phyloP scores from a whole-genome alignment of 2,797 vertebrate species.

The Margarornis squamiger region DNA sequence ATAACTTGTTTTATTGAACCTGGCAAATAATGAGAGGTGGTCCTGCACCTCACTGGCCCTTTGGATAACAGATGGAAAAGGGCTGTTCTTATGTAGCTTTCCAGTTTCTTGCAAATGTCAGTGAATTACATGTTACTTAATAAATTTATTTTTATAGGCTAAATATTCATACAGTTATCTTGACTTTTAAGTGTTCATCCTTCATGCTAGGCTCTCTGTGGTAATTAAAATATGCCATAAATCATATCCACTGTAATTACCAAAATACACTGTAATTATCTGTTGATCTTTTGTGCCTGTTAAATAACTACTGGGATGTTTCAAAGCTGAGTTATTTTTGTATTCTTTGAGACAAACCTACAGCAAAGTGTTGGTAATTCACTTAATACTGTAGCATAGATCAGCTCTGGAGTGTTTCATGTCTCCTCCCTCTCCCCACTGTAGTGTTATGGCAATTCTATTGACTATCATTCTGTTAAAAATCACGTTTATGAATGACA shows the following conservation, averaged over 20 bases:
- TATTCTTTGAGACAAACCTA: constrained; percentile 18
- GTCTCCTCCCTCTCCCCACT: neutral
- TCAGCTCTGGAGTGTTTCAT: neutral
- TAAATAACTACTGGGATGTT: constrained; percentile 42
- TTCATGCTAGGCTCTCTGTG: constrained; percentile 9
- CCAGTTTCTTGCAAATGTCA: neutral
- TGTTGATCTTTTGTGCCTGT: constrained; percentile 29
- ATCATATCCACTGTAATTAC: constrained; percentile 43
- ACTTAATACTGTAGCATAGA: neutral
- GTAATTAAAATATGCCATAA: constrained; percentile 50
- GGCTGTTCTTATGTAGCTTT: neutral
- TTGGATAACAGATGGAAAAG: neutral
- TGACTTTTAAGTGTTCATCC: constrained; percentile 38
- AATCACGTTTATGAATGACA: constrained; percentile 10
- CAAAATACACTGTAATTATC: constrained; percentile 52
- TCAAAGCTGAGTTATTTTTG: constrained; percentile 40
- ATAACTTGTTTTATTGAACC: neutral
- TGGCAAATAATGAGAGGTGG: neutral
- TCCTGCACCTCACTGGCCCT: neutral
- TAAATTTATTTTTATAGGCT: neutral
- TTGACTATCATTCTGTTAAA: constrained; percentile 27
- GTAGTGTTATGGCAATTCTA: neutral
- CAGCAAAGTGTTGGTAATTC: constrained; percentile 17
- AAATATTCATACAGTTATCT: constrained; percentile 25
- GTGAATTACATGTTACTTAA: neutral